Base-by-base conservation (phyloP, 2,113 vertebrate species). In the Sander vitreus region DNA sequence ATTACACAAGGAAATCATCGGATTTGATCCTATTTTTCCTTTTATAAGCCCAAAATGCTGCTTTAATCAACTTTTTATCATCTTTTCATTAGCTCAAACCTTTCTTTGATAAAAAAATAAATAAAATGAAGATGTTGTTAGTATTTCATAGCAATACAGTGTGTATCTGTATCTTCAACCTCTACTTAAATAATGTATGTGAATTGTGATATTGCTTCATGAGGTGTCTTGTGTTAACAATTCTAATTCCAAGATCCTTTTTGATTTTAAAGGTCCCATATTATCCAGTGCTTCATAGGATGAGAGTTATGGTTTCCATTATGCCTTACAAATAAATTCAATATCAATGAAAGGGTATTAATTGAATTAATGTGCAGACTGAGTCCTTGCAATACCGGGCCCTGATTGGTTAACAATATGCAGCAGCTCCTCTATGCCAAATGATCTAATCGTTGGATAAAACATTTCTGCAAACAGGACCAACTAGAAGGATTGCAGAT, bases 251-350 rank as follows among this genome's bases (percentile, higher is more conserved):
- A 53, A 23, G 13, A 11, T 73, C 27, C 13, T 16, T 15, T 23
- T 4, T 36, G 27, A 66, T 21, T 76, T 30, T n/a, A 69, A 58
- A 67, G 16, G 10, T 54, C 60, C 60, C 23, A 7, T 33, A 50
- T 51, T 18, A 23, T 51, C 51, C 10, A 21, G 6, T 50, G 64
- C 14, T 21, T 27, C 39, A 9, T 30, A n/a, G 33, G n/a, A 11
- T n/a, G 2, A 62, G n/a, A 45, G 59, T 15, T 30, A 63, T 30
- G 0, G 27, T 45, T 75, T 75, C 53, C 30, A 65, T 66, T 65
- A 45, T 43, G 33, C 50, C 59, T 27, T 30, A 33, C 23, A 74
- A 67, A 67, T 60, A 64, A 71, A 71, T 53, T 16, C 5, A 51
- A 67, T 27, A 19, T 80, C 68, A 18, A 2, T 68, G 4, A n/a